A percentile compares a stretch with the other conserved stretches of the same genome.
phyloP scores from a whole-genome alignment of 2,113 vertebrate species.

The Paradisaea rubra region DNA sequence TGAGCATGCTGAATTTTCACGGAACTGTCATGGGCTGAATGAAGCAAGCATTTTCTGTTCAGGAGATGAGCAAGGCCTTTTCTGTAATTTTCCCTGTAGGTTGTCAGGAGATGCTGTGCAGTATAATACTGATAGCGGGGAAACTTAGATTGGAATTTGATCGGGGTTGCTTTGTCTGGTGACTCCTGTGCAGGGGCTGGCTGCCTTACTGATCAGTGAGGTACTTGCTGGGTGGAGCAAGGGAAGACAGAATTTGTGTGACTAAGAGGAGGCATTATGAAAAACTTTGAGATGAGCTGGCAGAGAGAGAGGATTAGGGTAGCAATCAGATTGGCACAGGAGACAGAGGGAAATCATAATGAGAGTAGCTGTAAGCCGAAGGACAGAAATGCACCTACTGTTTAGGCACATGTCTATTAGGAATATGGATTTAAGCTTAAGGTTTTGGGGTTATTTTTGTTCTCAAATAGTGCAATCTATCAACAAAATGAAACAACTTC shows the following conservation, averaged over 20 bases:
- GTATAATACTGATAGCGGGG: accelerated
- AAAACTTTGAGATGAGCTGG: neutral
- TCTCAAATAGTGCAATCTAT: neutral
- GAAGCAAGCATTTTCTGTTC: neutral
- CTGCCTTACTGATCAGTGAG: neutral
- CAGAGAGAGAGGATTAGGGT: neutral
- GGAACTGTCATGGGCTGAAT: neutral
- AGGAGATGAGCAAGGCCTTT: neutral
- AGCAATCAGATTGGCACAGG: neutral
- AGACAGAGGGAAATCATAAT: neutral
- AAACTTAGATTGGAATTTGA: neutral
- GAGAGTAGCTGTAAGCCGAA: neutral
- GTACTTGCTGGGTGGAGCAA: neutral
- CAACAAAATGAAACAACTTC: neutral
- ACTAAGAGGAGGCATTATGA: neutral
- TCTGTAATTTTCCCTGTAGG: neutral
- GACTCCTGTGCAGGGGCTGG: neutral
- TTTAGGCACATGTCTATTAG: neutral
- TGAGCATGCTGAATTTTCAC: neutral
- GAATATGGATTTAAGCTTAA: neutral
- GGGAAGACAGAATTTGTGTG: neutral
- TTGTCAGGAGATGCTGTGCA: neutral
- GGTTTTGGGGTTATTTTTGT: neutral
- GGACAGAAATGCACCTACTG: neutral
- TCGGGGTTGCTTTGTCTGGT: accelerated